Percentiles rank a stretch among this genome's conserved stretches.
Conservation (phyloP, 2,888 invertebrate species). For the Euphydryas editha region DNA sequence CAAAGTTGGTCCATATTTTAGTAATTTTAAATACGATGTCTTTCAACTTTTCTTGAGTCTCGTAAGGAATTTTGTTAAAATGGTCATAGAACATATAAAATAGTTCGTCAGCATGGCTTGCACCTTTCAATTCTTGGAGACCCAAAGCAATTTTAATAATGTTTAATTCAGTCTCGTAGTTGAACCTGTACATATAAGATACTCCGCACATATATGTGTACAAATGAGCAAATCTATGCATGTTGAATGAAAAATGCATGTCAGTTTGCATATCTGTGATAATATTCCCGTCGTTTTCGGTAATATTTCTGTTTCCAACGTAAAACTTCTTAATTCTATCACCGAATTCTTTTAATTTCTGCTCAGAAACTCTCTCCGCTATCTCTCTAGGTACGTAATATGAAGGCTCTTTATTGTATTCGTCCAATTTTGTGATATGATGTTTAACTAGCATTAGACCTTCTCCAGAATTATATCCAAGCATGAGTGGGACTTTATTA, state of each 20-base stretch:
- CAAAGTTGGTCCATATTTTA: slow-evolving; percentile 69
- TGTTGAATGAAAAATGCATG: slow-evolving; percentile 55
- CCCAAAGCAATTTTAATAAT: slow-evolving; percentile 52
- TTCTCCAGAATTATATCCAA: no score
- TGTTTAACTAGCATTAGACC: no score
- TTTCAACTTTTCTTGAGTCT: slow-evolving; percentile 52
- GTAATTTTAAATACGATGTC: slow-evolving; percentile 55
- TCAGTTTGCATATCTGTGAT: slow-evolving; percentile 55
- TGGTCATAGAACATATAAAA: slow-evolving; percentile 70
- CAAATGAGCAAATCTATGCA: slow-evolving; percentile 56
- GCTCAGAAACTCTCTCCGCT: no score
- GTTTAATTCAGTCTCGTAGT: slow-evolving; percentile 60
- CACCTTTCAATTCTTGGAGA: slow-evolving; percentile 56
- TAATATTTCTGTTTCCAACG: slow-evolving; percentile 50
- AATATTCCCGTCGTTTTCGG: slow-evolving; percentile 45
- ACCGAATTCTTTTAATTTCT: no score
- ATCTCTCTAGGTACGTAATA: no score
- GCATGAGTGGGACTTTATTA: no score
- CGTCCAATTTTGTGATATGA: no score
- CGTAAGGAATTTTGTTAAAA: slow-evolving; percentile 57
- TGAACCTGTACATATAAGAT: slow-evolving; percentile 61
- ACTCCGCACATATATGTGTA: slow-evolving; percentile 46
- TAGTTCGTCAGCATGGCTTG: slow-evolving; percentile 77
- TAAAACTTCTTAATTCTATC: slow-evolving; percentile 53
- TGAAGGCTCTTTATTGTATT: no score